Base-by-base conservation (phyloP, 2,797 vertebrate species). In the Phrynocephalus forsythii region DNA sequence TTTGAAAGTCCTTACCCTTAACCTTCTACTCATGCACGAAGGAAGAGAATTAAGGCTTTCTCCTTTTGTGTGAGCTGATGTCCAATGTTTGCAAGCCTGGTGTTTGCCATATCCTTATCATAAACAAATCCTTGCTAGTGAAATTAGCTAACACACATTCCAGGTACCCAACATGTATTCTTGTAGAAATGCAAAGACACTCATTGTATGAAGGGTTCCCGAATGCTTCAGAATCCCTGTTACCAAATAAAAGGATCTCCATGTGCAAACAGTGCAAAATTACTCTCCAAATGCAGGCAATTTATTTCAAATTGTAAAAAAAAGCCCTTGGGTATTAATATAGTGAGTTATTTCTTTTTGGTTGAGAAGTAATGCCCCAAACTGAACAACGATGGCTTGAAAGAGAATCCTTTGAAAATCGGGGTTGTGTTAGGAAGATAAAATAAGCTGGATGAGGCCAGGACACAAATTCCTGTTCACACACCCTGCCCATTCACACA, bases 241-340 rank as follows among this genome's bases (percentile, higher is more conserved):
- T 33, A 5, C 10, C 0, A 0, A 20, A 22, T 0, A 1, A 3
- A 44, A 71, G 6, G 30, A n/a, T 13, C 50, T 1, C 0, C 1
- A 16, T 16, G 66, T 67, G 6, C 0, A 0, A 9, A 8, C 1
- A 0, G 3, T 73, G 24, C 24, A 71, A 0, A 1, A 73, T 56
- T 48, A 56, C 20, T 0, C 2, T 0, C 0, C 30, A 76, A 80
- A 33, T 24, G 9, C n/a, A 26, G 60, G 10, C 9, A 0, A 0
- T 68, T 56, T 71, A 24, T 80, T 52, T 68, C 44, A 73, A 30
- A 86, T 82, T 44, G 38, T 60, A 63, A 28, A 30, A 33, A 28
- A 13, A 56, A 72, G 33, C 8, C 38, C 18, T 79, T 72, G 56
- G 67, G 26, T 72, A 72, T 15, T 72, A 44, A 13, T 9, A 22